Base-by-base conservation (phyloP, 30 jellyfish, hydroid and myxozoan species). In the Turritopsis dohrnii region DNA sequence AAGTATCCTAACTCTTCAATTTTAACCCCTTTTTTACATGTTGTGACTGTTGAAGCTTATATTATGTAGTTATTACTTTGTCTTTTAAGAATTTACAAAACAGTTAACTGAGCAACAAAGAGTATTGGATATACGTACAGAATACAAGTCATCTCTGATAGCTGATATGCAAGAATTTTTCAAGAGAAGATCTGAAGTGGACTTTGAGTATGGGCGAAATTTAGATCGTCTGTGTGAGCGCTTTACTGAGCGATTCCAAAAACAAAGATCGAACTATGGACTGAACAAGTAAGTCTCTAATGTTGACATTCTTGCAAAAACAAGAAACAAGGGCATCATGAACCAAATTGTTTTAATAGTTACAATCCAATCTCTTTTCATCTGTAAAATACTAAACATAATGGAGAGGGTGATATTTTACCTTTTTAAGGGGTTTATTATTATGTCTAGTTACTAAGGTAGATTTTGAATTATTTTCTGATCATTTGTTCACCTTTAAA, bases 191-290 rank as follows among this genome's bases (percentile, higher is more conserved):
- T 83, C 99, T 7, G 99, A 94, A 75, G 24, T 85, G 23, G 99
- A 94, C 54, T 23, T 89, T 66, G 99, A 94, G 84, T 84, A 94
- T 86, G 96, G 97, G 8, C 85, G 84, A 74, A 94, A 83, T 75
- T 84, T 94, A 74, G 99, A 94, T 31, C 84, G 97, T 21, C 82
- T 94, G 24, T 89, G 94, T 18, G 99, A 94, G 52, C 53, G 97
- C 80, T 94, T 88, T 85, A 71, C 76, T 7, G 97, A 88, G 25
- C 29, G 96, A 65, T 87, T 86, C 65, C 95, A 86, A 71, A 94
- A 89, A 82, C 99, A 94, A 71, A 80, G 99, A 80, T 82, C 71
- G 52, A 79, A 80, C 7, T 94, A 94, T 72, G 99, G 99, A 20
- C 71, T 94, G 16, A 22, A 94, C 30, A 83, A 71, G 99, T 94